These are phyloP conservation scores for Paguma larvata DNA, from an alignment of 2,797 vertebrate genomes.

Conservation along the genomic window DNA sequence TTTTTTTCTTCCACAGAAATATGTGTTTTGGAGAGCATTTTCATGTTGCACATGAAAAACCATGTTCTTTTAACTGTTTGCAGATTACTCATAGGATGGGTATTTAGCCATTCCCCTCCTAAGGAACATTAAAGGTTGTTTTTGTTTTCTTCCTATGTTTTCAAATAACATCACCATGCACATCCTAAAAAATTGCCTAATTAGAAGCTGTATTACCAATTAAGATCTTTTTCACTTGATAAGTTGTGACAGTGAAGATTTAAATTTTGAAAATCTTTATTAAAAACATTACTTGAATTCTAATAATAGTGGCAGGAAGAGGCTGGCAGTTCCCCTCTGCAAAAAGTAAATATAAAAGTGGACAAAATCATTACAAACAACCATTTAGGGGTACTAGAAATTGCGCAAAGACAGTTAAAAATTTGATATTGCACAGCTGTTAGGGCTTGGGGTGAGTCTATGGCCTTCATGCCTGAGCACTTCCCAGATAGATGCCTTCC, in stretches of 20 bases:
- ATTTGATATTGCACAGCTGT: not conserved
- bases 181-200: not conserved
- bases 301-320: not conserved
- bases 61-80: not conserved
- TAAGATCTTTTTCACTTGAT: not conserved
- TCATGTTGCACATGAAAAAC: not conserved
- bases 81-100: not conserved
- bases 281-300: slow-evolving; percentile 33
- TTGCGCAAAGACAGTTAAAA: slow-evolving; percentile 34
- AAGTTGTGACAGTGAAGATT: slow-evolving; percentile 22
- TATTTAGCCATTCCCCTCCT: not conserved
- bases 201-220: not conserved
- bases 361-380: not conserved
- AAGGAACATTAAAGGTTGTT: not conserved
- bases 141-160: not conserved
- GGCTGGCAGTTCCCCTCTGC: not conserved
- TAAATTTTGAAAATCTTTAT: slow-evolving; percentile 32
- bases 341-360: slow-evolving; percentile 38
- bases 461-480: not conserved
- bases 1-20: slow-evolving; percentile 9
- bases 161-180: not conserved
- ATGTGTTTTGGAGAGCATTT: not conserved
- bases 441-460: not conserved
- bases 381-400: not conserved
- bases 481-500: not conserved